Evolutionary conservation across 1,140 invertebrate genomes (phyloP), one percentile per base, ranked within the genome.

Genomic region (Orussus abietinus): DNA sequence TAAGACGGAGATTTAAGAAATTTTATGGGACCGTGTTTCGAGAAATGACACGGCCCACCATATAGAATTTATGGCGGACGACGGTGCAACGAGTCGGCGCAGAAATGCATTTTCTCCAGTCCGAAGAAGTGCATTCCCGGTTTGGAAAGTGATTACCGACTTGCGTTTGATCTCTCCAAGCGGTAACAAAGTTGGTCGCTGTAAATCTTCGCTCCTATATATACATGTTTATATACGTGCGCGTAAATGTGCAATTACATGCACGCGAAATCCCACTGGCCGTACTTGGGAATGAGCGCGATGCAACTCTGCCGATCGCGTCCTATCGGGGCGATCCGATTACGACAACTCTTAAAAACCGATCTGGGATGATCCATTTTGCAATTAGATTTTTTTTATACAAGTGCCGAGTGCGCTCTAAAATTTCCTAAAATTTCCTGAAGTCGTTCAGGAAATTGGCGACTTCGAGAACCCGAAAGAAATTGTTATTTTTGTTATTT

Each of bases 11-110:
- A n/a, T 42, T 32, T 31, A 42, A n/a, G 19, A 38, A 42, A 42
- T 38, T 48, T 48, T 43, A 48, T 48, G 36, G 46, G 40, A 42
- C 46, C 38, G 40, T 43, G 31, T 48, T 30, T 21, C 45, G 45
- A 31, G 20, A 22, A 36, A 48, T 48, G 40, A 48, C 46, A 42
- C 46, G 36, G 25, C 22, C 13, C 26, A 30, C 40, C 46, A 48
- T 48, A 42, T 48, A 48, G 35, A 41, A 48, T 43, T 48, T 48
- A 48, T 48, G 45, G 45, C 29, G 18, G 40, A 14, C 28, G 29
- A 26, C 21, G 5, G 26, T 25, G n/a, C 14, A 31, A 10, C 33
- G 15, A 45, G 39, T 32, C 36, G 9, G 36, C 26, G 29, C n/a
- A 7, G 17, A 30, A 15, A 36, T 36, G 12, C 21, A n/a, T n/a